Base-by-base conservation (phyloP, 1,140 invertebrate species). In the Philopotamus ludificatus region DNA sequence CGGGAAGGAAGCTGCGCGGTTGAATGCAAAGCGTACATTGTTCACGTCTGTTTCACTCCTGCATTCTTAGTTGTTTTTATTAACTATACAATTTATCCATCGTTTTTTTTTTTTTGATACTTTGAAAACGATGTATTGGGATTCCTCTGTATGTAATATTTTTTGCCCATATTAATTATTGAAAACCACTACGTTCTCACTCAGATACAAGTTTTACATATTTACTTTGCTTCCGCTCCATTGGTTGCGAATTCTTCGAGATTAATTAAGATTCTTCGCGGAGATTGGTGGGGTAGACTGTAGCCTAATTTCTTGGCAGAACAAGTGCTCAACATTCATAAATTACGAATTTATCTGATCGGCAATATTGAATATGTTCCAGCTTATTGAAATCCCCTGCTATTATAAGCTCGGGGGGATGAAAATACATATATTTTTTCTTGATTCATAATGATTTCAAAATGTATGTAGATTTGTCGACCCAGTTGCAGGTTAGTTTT, bases 251-350 rank as follows among this genome's bases (percentile, higher is more conserved):
- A 39, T 60, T 60, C 41, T 60, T 34, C 57, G 26, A 42, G 39
- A 45, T 60, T 60, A 60, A 60, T 60, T 60, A 47, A 60, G 57
- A 60, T 60, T 21, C n/a, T 4, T 21, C 18, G 39, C 42, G 22
- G 1, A 60, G 57, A 60, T 60, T 26, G 16, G 41, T 15, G n/a
- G 44, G 57, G 57, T 47, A n/a, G n/a, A n/a, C n/a, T 60, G 25
- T 28, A 25, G 39, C 41, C 41, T 60, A 60, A 60, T 60, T 60
- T 60, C 28, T 47, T 60, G 57, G 57, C 57, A 60, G 57, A 47
- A 49, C 45, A 60, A 60, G 41, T 60, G 20, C 23, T 25, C 57
- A 28, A 60, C 42, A 60, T 47, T 60, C 57, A 60, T 60, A 60
- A 60, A 60, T 60, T 60, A 60, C 16, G 2, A 41, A 22, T 47